Percentiles rank a stretch among this genome's conserved stretches.
These are phyloP conservation scores for Drosophila fungiperda DNA, from an alignment of 2,888 invertebrate genomes.

Conservation along the genomic window DNA sequence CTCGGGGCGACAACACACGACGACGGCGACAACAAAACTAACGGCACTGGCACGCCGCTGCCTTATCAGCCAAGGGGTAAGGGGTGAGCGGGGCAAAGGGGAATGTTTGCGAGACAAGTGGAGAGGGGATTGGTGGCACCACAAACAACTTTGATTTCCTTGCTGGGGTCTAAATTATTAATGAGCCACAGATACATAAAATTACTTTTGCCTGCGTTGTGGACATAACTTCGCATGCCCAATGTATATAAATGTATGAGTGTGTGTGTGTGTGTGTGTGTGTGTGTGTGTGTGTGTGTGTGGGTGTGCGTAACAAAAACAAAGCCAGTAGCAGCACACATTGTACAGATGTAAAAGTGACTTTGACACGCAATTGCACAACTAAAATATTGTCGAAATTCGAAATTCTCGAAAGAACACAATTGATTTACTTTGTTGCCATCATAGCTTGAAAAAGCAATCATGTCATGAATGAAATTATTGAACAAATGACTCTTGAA, in stretches of 20 bases:
- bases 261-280: background rate
- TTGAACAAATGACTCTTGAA: background rate
- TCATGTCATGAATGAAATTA: background rate
- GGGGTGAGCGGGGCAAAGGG: background rate
- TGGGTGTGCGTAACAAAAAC: background rate
- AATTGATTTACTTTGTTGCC: background rate
- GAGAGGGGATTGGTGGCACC: slow-evolving; percentile 8
- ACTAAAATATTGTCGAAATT: slow-evolving; percentile 5
- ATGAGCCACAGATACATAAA: slow-evolving; percentile 66
- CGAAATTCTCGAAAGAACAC: background rate
- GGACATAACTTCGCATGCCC: slow-evolving; percentile 30
- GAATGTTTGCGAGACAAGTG: background rate
- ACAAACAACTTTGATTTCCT: slow-evolving; percentile 66
- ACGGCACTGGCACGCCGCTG: slow-evolving; percentile 51
- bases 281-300: slow-evolving; percentile 6
- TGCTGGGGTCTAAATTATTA: slow-evolving; percentile 63
- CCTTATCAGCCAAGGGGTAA: slow-evolving; percentile 43
- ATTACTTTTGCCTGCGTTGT: slow-evolving; percentile 41
- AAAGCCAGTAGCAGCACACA: slow-evolving; percentile 13
- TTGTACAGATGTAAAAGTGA: slow-evolving; percentile 25
- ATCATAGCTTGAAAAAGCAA: background rate
- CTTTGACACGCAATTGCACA: slow-evolving; percentile 17
- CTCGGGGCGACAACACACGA: slow-evolving; percentile 45
- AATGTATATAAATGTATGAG: background rate
- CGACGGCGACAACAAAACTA: slow-evolving; percentile 57